phyloP scores from a whole-genome alignment of 2,888 invertebrate species.

The Hipparchia semele region DNA sequence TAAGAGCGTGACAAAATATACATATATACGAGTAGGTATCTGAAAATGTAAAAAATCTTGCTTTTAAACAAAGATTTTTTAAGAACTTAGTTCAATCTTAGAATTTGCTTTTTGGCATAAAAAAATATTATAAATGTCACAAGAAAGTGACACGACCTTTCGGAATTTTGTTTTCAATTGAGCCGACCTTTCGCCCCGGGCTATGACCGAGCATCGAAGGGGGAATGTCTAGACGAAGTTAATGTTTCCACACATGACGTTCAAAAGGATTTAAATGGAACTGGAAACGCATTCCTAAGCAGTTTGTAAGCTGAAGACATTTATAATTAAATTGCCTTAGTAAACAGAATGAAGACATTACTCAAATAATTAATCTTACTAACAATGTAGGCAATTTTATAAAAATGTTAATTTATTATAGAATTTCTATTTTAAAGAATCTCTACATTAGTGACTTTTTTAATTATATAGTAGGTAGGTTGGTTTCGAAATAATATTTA shows the following conservation, averaged over 20 bases:
- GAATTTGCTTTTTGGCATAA: background rate
- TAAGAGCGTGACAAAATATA: too few species aligned
- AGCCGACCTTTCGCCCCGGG: constrained; percentile 75
- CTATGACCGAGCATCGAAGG: constrained; percentile 69
- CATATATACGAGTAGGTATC: too few species aligned
- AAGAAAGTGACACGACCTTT: constrained; percentile 43
- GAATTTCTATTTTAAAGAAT: too few species aligned
- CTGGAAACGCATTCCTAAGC: constrained; percentile 18
- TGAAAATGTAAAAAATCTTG: too few species aligned
- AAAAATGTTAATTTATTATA: too few species aligned
- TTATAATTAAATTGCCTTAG: constrained; percentile 15
- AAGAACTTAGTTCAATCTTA: background rate
- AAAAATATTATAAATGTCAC: constrained; percentile 46
- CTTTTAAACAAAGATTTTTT: background rate
- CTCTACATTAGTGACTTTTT: too few species aligned
- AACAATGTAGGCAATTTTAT: too few species aligned
- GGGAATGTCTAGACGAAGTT: constrained; percentile 72
- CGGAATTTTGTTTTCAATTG: constrained; percentile 71
- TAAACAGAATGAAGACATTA: constrained; percentile 9
- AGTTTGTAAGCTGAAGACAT: constrained; percentile 20
- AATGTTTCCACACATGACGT: constrained; percentile 51
- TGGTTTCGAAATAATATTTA: too few species aligned
- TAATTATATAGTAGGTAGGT: too few species aligned
- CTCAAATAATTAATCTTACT: background rate
- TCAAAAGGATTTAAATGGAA: constrained; percentile 45